Evolutionary conservation across 2,113 vertebrate species (phyloP).

Genomic region (Coptodon bakossiorum): DNA sequence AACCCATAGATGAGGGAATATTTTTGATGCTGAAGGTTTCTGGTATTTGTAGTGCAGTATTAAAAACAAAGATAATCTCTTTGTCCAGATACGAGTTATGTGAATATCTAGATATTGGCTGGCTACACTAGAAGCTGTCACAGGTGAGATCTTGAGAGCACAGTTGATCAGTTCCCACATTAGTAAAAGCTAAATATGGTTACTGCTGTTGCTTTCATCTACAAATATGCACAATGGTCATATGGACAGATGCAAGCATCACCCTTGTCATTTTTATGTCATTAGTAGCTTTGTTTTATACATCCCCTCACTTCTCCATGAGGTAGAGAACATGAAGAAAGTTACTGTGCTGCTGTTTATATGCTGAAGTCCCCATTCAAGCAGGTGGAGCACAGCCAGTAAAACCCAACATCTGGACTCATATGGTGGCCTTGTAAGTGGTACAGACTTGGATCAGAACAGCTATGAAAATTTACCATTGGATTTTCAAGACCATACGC

Average conservation of each 20-base stretch:
- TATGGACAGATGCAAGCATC: background rate
- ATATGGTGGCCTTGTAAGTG: constrained; percentile 20
- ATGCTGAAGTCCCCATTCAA: constrained; percentile 35
- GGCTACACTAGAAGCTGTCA: too few relatives aligned
- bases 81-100: background rate
- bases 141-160: background rate
- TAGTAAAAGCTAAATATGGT: background rate
- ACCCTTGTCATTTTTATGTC: background rate
- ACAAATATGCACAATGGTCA: background rate
- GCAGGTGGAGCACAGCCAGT: constrained; percentile 61
- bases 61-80: background rate
- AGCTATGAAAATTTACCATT: constrained; percentile 10
- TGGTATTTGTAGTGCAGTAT: background rate
- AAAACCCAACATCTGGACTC: constrained; percentile 46
- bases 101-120: background rate
- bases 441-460: background rate
- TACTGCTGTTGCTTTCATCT: background rate
- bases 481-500: background rate
- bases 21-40: background rate
- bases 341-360: constrained; percentile 2
- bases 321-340: background rate
- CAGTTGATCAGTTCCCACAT: background rate
- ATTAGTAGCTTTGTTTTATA: constrained; percentile 13
- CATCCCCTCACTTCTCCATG: background rate
- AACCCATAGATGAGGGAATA: background rate